Evolutionary conservation across 2,888 invertebrate genomes (phyloP), one percentile per base, ranked within the genome.

Genomic region (Sarcophaga subvicina): DNA sequence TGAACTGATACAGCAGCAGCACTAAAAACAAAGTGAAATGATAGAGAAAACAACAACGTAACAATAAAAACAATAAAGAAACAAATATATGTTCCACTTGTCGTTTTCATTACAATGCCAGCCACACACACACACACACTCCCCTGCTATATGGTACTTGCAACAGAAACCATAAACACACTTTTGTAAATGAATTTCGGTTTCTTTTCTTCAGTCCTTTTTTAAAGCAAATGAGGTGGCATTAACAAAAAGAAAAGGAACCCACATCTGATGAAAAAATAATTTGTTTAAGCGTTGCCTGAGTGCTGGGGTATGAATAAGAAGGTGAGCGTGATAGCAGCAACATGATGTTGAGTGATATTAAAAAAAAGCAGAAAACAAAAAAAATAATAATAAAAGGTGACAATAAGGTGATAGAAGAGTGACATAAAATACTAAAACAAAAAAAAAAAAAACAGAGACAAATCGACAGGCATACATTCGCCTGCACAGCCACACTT

Each of bases 321-420:
- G 70, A 78, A 62, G 72, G 72, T 67, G 72, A 62, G 22, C 2
- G n/a, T 37, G 72, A 60, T 66, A 78, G 5, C 54, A 54, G 37
- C 37, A 37, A 37, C 37, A 37, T 37, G 37, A 54, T 54, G 54
- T 54, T 54, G 54, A 54, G 54, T 54, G 54, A 54, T 54, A 54
- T 54, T 37, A 66, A 25, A 37, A 37, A 37, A 37, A 37, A 37
- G 6, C 6, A 6, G 6, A 37, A 37, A 14, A 66, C 3, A 12
- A 2, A 54, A 54, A 54, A 25, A 66, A 62, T 20, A 47, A 62
- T 72, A 70, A 49, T 69, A 83, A 81, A 71, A 87, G 84, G 86
- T 83, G 83, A 86, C 83, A 86, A 83, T 86, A 86, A 66, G 85
- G 80, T 86, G 86, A 88, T 64, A 79, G 54, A 54, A 54, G 77